Conservation (phyloP, 2,888 invertebrate species). For the Blastobasis adustella region DNA sequence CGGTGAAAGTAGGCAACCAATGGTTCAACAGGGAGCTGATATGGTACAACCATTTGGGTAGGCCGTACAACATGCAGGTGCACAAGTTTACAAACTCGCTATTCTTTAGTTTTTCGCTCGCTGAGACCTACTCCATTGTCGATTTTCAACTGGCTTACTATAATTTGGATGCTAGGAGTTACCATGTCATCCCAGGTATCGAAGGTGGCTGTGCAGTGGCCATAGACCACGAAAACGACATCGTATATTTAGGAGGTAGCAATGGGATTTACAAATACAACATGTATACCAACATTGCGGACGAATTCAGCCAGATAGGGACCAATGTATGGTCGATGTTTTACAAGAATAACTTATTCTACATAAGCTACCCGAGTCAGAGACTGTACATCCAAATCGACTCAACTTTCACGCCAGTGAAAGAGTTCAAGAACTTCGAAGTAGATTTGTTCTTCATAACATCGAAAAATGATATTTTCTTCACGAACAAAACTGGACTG, state of each 20-base stretch:
- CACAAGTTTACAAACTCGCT: constrained; percentile 39
- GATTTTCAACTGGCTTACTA: constrained; percentile 45
- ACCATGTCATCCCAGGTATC: constrained; percentile 37
- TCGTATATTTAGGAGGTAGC: constrained; percentile 47
- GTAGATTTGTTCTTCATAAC: constrained; percentile 43
- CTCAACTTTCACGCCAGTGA: constrained; percentile 38
- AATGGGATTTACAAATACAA: constrained; percentile 54
- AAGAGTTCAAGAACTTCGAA: constrained; percentile 44
- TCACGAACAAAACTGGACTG: constrained; percentile 44
- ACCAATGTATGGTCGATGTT: constrained; percentile 49
- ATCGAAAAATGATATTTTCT: constrained; percentile 30
- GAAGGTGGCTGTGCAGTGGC: constrained; percentile 46
- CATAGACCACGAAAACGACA: constrained; percentile 39
- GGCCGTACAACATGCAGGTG: constrained; percentile 40
- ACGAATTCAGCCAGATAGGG: constrained; percentile 41
- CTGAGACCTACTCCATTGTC: constrained; percentile 37
- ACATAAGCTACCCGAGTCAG: constrained; percentile 51
- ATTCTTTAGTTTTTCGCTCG: constrained; percentile 41
- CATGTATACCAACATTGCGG: constrained; percentile 39
- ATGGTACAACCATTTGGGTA: constrained; percentile 27
- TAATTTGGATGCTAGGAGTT: constrained; percentile 35
- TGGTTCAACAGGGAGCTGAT: constrained; percentile 41
- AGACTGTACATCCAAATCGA: constrained; percentile 40
- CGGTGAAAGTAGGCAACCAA: constrained; percentile 31
- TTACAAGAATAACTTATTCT: constrained; percentile 41